These are phyloP conservation scores for Tipula helvola DNA, from an alignment of 2,888 invertebrate species.

Conservation along the genomic window DNA sequence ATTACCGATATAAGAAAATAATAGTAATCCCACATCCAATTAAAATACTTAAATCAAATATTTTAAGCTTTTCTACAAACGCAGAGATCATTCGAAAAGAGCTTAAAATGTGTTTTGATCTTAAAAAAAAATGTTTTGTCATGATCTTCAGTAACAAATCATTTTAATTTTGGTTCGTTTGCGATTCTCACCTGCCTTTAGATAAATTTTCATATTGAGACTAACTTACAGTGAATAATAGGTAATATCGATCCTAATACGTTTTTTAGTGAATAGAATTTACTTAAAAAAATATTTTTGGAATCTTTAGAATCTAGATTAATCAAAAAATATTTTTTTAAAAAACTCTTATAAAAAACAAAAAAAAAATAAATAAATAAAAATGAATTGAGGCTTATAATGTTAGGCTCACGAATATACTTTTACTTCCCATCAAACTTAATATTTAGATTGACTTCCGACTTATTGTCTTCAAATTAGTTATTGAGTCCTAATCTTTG, in stretches of 20 bases:
- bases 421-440: background rate
- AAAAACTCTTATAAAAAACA: background rate
- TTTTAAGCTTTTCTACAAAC: background rate
- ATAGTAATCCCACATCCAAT: background rate
- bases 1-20: background rate
- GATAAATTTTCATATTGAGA: background rate
- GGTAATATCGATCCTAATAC: background rate
- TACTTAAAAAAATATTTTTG: background rate
- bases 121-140: background rate
- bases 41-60: background rate
- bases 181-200: background rate
- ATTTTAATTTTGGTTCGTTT: background rate
- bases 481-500: background rate
- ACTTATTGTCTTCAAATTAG: background rate
- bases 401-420: background rate
- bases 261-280: background rate
- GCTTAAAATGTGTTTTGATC: background rate
- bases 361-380: background rate
- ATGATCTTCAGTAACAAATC: background rate
- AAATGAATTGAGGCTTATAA: background rate
- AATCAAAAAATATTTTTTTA: background rate
- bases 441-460: background rate
- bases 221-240: background rate
- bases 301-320: background rate
- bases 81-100: background rate